Evolutionary conservation across 2,113 vertebrate genomes (phyloP).

Genomic region (Phycodurus eques): DNA sequence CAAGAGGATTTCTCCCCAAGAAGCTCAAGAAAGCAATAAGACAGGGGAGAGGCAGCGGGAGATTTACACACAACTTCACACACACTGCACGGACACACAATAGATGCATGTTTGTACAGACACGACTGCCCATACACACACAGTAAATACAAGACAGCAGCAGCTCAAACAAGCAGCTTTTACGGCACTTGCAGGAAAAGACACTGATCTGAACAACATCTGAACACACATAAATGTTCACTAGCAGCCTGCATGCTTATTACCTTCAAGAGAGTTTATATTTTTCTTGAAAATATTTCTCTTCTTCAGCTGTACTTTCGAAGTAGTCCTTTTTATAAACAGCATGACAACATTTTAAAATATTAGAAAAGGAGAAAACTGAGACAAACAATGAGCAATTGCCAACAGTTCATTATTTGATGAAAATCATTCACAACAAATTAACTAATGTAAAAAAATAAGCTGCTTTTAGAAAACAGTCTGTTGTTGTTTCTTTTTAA

Average conservation of each 20-base stretch:
- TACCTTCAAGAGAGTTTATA: constrained; percentile 5
- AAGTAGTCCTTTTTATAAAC: neutral
- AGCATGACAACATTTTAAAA: neutral
- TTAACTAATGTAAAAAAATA: neutral
- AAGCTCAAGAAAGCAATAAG: constrained; percentile 76
- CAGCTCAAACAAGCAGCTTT: constrained; percentile 37
- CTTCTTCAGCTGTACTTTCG: neutral
- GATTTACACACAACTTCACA: constrained; percentile 41
- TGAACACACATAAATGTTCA: constrained; percentile 24
- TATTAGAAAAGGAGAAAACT: neutral
- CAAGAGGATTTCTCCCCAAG: constrained; percentile 73
- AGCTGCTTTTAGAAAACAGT: neutral
- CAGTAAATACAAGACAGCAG: constrained; percentile 28
- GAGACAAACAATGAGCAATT: neutral
- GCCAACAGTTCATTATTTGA: constrained; percentile 5
- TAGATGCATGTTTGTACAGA: constrained; percentile 34
- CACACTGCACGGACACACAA: constrained; percentile 23
- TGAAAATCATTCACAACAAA: neutral
- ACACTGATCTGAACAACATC: constrained; percentile 12
- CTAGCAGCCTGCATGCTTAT: neutral
- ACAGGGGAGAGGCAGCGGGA: constrained; percentile 46
- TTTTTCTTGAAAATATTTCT: neutral
- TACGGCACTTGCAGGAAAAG: constrained; percentile 13
- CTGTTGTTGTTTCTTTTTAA: neutral
- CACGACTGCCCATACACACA: constrained; percentile 16